Base-by-base conservation (phyloP, 1,140 invertebrate genomes). In the Ladona fulva region DNA sequence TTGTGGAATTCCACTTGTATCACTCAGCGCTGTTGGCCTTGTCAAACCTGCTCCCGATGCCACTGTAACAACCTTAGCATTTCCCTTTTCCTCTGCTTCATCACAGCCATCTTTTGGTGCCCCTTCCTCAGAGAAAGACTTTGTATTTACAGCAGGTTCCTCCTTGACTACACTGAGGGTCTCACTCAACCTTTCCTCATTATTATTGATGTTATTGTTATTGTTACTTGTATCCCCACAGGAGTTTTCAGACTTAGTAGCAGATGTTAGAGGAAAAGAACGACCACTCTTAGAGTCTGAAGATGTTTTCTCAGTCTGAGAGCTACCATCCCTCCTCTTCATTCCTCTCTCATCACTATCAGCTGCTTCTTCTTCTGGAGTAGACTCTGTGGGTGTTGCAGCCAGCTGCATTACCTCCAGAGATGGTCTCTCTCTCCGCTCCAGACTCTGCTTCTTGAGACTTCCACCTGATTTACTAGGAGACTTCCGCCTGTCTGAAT, bases 311-410 rank as follows among this genome's bases (percentile, higher is more conserved):
- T 90, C 90, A 0, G 90, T 91, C 80, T 91, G 89, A 83, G 88
- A 89, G 79, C 85, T 89, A 3, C 89, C 87, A 78, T 91, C 89
- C 78, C 89, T 86, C 81, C 86, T 86, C 78, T 85, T 87, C 77
- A 85, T 84, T 77, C 85, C 86, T 78, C 84, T 84, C 77, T 87
- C 85, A 3, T 86, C 81, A 75, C 84, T 85, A 76, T 88, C 86
- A 75, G 87, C 87, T 80, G 87, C 86, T 81, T 80, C 81, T 22
- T 66, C 52, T 22, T 66, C 52, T 66, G 52, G 52, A 6, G 52
- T 66, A 19, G 52, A 66, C 52, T 16, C 12, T 1, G n/a, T 22
- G 14, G 52, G n/a, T 16, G 52, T 66, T 16, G n/a, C 52, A 80
- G 12, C 79, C 79, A 75, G 44, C 77, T 77, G 74, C 77, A 76